Evolutionary conservation across 2,797 vertebrate genomes (phyloP).

Genomic region (Loriculus beryllinus): DNA sequence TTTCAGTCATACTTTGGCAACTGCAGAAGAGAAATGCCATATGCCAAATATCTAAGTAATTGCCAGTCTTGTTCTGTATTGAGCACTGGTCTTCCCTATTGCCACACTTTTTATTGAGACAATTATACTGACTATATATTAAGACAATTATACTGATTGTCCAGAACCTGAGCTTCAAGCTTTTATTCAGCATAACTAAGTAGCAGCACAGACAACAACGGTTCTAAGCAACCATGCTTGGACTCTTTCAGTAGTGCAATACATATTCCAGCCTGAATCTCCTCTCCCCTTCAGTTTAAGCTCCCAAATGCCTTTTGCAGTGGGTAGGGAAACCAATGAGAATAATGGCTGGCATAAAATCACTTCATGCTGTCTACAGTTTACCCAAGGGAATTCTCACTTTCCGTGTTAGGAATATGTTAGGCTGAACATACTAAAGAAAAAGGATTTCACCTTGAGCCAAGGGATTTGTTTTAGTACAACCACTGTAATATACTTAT

Average conservation of each 20-base stretch:
- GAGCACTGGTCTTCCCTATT: background rate
- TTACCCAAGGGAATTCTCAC: background rate
- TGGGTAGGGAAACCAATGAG: background rate
- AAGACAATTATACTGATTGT: background rate
- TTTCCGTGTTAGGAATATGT: background rate
- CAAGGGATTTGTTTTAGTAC: background rate
- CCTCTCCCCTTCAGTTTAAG: background rate
- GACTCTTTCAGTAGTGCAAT: background rate
- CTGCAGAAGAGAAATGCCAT: background rate
- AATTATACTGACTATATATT: background rate
- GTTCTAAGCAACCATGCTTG: background rate
- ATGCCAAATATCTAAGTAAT: background rate
- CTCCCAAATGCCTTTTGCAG: background rate
- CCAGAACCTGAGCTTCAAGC: background rate
- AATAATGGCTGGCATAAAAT: background rate
- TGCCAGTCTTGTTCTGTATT: background rate
- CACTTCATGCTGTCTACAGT: background rate
- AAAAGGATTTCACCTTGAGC: background rate
- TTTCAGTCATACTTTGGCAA: conserved; percentile 3
- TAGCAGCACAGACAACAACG: background rate
- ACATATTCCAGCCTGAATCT: background rate
- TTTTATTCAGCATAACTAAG: background rate
- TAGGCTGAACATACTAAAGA: background rate
- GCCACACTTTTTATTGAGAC: background rate
- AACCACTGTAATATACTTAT: background rate